Evolutionary conservation across 2,888 invertebrate species (phyloP), one percentile per base, ranked within the genome.

Genomic region (Cartodere bifasciata): DNA sequence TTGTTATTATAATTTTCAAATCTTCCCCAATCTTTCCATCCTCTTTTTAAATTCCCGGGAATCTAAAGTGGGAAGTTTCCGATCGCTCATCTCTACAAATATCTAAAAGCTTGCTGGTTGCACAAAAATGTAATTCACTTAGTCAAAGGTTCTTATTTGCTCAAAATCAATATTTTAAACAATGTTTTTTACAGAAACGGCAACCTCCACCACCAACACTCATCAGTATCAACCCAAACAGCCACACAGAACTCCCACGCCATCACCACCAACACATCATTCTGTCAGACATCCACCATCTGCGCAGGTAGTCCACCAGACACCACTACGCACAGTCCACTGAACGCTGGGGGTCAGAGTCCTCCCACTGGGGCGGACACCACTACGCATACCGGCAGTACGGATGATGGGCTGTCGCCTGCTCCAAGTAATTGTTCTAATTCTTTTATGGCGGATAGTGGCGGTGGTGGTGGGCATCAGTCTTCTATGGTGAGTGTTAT

Each of bases 291-390:
- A 12, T 54, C 56, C 9, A 53, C 57, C 13, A 49, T 55, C 33
- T 53, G 59, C 17, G 64, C 67, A 3, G 70, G 72, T 13, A 77
- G 76, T 52, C 84, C 85, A 4, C 85, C 85, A 0, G 86, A 86
- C 49, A 86, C 86, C 0, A 86, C 86, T 1, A 86, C 86, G 1
- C 80, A 80, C 49, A 84, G 84, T 57, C 85, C 86, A 9, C 64
- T 75, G 34, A 79, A 77, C 32, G 67, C 33, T 4, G 46, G 74
- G 3, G 58, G 64, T n/a, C 58, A 56, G 12, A 58, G 59, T 31
- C 58, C 59, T 43, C 60, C 59, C n/a, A 55, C 58, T 5, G 56
- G 57, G 12, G 58, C 52, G n/a, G 60, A 60, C 40, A 62, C 62
- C 3, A 62, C 62, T 3, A 60, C 60, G 1, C 60, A 60, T 44